Evolutionary conservation across 2,113 vertebrate species (phyloP), one percentile per base, ranked within the genome.

Genomic region (Pao palembangensis): DNA sequence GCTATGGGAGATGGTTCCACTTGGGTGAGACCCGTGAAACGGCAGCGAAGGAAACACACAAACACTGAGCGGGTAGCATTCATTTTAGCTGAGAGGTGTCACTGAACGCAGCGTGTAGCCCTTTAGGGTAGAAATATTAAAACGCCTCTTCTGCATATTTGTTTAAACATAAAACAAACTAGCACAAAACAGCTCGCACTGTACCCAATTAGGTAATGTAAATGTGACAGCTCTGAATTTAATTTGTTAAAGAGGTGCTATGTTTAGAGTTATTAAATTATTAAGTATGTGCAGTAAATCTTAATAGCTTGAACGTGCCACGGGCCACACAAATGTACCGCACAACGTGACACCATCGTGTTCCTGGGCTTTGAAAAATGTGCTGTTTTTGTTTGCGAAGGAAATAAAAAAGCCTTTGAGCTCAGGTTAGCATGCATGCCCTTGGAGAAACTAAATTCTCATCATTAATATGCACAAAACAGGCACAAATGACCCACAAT

Each of bases 1-100:
- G 84, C 62, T 72, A 57, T 71, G 76, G 76, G 78, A 83, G 76
- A 83, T 68, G 84, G 76, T 87, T 89, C 76, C 83, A 82, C 83
- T 87, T 69, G 82, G 78, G 57, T 77, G 71, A 51, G 63, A 78
- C 73, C 67, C 69, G 62, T 65, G 75, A 80, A 79, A 81, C 67
- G 76, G 58, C 59, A 62, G 65, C n/a, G 19, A 71, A 67, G 69
- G 58, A 58, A 57, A 77, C 69, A 62, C 67, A 71, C 58, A 76
- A 80, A 69, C 70, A 67, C 47, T 61, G 61, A 67, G 75, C 69
- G 75, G 75, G 75, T 70, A 64, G 70, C 73, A 80, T 82, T 80
- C 73, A 55, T 78, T 85, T 69, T 65, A 71, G 77, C 69, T 49
- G 58, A 64, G 76, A 69, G 75, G 82, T 75, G 84, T 79, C 78